Conservation (phyloP, 2,113 vertebrate genomes). For the Alosa alosa region DNA sequence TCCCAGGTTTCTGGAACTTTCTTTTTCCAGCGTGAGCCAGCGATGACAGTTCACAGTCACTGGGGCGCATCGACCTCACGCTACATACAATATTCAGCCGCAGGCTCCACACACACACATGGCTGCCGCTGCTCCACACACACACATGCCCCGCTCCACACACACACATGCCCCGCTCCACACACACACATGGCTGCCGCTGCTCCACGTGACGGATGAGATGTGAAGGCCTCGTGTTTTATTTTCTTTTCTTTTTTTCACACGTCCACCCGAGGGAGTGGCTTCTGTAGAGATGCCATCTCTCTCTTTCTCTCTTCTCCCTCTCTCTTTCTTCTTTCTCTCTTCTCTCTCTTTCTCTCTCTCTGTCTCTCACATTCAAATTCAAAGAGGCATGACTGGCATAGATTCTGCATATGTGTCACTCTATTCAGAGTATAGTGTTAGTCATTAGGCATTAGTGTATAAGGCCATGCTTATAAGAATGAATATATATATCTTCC, state of each 20-base stretch:
- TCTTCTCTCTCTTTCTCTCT: background rate
- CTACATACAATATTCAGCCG: background rate
- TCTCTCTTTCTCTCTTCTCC: background rate
- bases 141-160: too few relatives aligned
- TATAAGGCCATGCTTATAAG: background rate
- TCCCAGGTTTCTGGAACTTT: background rate
- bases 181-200: too few relatives aligned
- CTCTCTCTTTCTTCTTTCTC: background rate
- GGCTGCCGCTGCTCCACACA: too few relatives aligned
- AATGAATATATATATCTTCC: too few relatives aligned
- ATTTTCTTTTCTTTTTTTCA: background rate
- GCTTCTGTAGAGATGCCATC: slow-evolving; percentile 1
- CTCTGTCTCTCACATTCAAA: background rate
- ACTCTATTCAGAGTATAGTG: too few relatives aligned
- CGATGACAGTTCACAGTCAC: slow-evolving; percentile 4
- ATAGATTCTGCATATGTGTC: background rate
- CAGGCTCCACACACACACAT: background rate
- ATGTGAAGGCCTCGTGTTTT: background rate
- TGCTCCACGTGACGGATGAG: background rate
- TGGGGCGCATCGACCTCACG: background rate
- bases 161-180: too few relatives aligned
- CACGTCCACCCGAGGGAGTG: background rate
- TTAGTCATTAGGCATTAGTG: too few relatives aligned
- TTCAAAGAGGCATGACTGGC: background rate
- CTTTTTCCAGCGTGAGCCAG: background rate